Conservation (phyloP, 2,888 invertebrate genomes). For the Caenorhabditis doughertyi region DNA sequence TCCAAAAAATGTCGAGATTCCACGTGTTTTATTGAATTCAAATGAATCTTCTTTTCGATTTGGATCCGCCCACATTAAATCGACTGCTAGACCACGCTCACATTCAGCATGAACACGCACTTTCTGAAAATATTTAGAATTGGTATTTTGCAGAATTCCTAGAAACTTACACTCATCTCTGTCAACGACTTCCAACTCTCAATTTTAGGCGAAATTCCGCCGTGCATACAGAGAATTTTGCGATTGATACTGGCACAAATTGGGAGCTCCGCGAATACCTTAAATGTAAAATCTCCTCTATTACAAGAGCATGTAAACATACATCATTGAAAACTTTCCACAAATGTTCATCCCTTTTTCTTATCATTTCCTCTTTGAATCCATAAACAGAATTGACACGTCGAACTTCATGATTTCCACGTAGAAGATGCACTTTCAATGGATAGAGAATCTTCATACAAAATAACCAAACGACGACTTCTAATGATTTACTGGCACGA, state of each 20-base stretch:
- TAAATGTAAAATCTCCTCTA: not conserved
- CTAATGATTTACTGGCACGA: conserved; percentile 71
- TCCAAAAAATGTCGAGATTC: conserved; percentile 73
- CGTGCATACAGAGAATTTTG: conserved; percentile 77
- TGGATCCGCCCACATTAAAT: conserved; percentile 79
- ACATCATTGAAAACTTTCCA: conserved; percentile 72
- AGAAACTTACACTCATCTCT: conserved; percentile 60
- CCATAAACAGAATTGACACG: conserved; percentile 75
- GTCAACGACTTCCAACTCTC: conserved; percentile 66
- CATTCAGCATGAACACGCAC: conserved; percentile 70
- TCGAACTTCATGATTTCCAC: conserved; percentile 76
- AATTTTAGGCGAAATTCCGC: conserved; percentile 77
- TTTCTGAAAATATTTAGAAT: conserved; percentile 70
- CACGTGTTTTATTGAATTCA: conserved; percentile 62
- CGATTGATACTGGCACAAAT: conserved; percentile 71
- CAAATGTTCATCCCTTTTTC: conserved; percentile 59
- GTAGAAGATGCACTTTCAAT: conserved; percentile 67
- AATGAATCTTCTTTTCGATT: conserved; percentile 36
- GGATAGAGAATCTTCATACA: conserved; percentile 72
- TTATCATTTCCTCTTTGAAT: conserved; percentile 69
- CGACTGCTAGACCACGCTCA: conserved; percentile 70
- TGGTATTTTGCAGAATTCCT: not conserved
- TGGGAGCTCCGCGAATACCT: conserved; percentile 75
- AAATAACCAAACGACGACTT: conserved; percentile 73
- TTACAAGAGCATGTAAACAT: not conserved